Conservation (phyloP, 2,113 vertebrate species). For the Colistium nudipinnis region DNA sequence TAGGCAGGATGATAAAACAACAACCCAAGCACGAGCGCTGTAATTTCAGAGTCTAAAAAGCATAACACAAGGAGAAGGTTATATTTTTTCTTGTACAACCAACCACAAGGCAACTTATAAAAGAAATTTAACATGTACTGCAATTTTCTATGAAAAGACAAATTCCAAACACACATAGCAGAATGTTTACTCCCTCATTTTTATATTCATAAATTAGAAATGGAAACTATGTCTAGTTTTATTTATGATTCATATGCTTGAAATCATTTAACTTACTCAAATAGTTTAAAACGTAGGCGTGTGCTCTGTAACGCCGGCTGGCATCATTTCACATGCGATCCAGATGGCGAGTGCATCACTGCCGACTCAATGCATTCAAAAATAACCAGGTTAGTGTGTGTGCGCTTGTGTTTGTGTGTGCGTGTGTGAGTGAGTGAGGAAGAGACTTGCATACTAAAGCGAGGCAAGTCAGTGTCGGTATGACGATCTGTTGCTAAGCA, state of each 20-base stretch:
- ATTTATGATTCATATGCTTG: conserved; percentile 22
- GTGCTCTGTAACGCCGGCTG: conserved; percentile 27
- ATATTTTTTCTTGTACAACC: too few species aligned
- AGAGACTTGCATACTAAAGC: conserved; percentile 77
- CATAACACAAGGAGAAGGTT: background rate
- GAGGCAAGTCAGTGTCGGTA: conserved; percentile 59
- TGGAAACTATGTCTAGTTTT: background rate
- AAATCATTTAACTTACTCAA: conserved; percentile 9
- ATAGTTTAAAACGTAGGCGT: conserved; percentile 17
- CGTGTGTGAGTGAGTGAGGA: conserved; percentile 42
- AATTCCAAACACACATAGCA: background rate
- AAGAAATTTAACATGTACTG: background rate
- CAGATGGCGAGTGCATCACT: conserved; percentile 25
- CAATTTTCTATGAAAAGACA: background rate
- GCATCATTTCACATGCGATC: conserved; percentile 52
- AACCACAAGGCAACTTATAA: background rate
- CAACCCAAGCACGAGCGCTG: background rate
- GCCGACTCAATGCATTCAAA: conserved; percentile 47
- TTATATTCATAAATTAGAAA: background rate
- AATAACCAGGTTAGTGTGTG: conserved; percentile 60
- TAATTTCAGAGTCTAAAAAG: background rate
- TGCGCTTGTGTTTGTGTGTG: conserved; percentile 34
- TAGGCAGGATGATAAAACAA: background rate
- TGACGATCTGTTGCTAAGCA: conserved; percentile 82
- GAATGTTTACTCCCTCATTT: background rate